These are phyloP conservation scores for Chironomus tentans DNA, from an alignment of 2,888 invertebrate genomes.

Conservation along the genomic window DNA sequence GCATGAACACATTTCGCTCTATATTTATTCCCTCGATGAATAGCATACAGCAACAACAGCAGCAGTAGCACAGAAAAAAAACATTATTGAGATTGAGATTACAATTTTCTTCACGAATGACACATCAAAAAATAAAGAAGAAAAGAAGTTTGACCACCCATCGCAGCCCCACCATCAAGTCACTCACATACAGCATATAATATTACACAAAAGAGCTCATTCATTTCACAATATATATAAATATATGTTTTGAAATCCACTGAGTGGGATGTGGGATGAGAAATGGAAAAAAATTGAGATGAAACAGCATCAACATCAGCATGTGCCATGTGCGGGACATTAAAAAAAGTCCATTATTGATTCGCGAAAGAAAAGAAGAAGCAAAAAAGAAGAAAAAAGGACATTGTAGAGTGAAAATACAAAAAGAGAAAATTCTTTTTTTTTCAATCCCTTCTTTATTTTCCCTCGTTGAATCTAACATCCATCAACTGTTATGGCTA, in stretches of 20 bases:
- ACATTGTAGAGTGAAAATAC: background rate
- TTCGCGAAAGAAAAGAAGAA: conserved; percentile 14
- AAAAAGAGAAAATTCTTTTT: background rate
- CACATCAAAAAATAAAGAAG: conserved; percentile 12
- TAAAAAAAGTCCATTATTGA: conserved; percentile 27
- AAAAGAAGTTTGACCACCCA: background rate
- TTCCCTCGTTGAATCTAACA: background rate
- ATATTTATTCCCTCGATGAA: background rate
- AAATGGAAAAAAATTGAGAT: background rate
- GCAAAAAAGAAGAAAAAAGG: background rate
- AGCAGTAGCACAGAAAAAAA: background rate
- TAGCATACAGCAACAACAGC: background rate
- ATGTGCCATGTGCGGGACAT: conserved; percentile 16
- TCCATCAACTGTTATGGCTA: background rate
- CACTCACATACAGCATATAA: background rate
- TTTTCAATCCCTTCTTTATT: background rate
- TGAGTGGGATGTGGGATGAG: background rate
- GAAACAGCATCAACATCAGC: conserved; percentile 3
- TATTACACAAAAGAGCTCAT: background rate
- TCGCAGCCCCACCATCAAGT: background rate
- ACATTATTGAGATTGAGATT: conserved; percentile 16
- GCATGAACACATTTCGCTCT: background rate
- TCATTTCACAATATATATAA: background rate
- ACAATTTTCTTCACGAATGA: conserved; percentile 26
- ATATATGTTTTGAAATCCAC: background rate